A percentile compares a stretch with the other conserved stretches of the same genome.
These are phyloP conservation scores for Ophion slaviceki DNA, from an alignment of 2,888 invertebrate genomes.

Conservation along the genomic window DNA sequence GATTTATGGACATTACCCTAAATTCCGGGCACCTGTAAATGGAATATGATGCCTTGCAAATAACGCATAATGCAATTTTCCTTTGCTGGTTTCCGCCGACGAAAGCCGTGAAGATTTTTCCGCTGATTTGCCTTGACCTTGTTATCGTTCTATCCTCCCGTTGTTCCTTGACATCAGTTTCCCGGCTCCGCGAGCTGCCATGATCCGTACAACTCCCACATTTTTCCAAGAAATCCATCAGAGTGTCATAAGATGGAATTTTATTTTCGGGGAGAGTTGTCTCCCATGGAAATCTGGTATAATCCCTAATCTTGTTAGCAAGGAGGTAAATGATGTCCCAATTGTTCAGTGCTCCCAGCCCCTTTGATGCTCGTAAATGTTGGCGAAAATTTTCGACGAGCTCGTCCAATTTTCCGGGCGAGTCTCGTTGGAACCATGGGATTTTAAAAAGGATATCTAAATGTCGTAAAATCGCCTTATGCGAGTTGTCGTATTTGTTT, in stretches of 20 bases:
- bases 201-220: constrained; percentile 52
- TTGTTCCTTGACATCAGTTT: neutral
- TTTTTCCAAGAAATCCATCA: constrained; percentile 56
- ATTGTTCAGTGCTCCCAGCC: constrained; percentile 27
- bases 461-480: too few relatives aligned
- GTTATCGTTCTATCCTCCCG: neutral
- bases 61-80: neutral
- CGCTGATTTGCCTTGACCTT: too few relatives aligned
- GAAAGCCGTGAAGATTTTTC: neutral
- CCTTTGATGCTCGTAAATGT: constrained; percentile 54
- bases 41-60: neutral
- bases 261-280: constrained; percentile 46
- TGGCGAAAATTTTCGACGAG: constrained; percentile 55
- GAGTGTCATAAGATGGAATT: constrained; percentile 34
- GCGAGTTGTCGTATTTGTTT: constrained; percentile 58
- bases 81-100: neutral
- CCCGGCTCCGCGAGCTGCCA: neutral
- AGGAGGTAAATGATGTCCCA: constrained; percentile 45
- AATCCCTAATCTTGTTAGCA: constrained; percentile 26
- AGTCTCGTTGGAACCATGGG: too few relatives aligned
- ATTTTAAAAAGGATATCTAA: too few relatives aligned
- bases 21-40: constrained; percentile 5
- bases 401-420: constrained; percentile 39
- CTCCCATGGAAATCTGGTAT: constrained; percentile 52
- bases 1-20: neutral